Evolutionary conservation across 2,113 vertebrate genomes (phyloP).

Genomic region (Callocephalon fimbriatum): DNA sequence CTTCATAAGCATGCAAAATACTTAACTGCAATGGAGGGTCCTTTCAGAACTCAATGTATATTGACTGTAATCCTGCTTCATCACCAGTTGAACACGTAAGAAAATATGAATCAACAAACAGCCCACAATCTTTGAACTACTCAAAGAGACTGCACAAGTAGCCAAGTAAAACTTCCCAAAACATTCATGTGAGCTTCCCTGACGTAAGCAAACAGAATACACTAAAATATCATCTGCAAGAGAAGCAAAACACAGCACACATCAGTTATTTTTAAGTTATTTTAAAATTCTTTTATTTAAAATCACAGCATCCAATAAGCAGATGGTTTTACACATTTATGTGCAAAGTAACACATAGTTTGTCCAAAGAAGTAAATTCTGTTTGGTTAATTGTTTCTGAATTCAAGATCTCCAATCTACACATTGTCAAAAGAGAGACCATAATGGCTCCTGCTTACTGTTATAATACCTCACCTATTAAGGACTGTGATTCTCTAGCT

Average conservation of each 20-base stretch:
- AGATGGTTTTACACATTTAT: not conserved
- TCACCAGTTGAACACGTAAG: not conserved
- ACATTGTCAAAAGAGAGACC: not conserved
- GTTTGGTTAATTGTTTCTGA: not conserved
- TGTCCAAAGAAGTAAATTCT: not conserved
- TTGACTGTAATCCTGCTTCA: not conserved
- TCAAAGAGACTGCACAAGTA: not conserved
- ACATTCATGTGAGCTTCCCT: not conserved
- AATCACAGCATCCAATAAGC: not conserved
- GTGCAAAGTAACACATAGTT: not conserved
- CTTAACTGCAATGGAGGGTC: not conserved
- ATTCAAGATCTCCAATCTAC: not conserved
- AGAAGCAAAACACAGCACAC: not conserved
- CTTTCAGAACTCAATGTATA: not conserved
- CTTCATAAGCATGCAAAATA: not conserved
- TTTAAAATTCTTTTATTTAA: not conserved
- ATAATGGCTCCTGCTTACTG: not conserved
- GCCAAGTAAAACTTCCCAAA: constrained; percentile 39
- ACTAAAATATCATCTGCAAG: not conserved
- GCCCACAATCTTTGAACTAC: not conserved
- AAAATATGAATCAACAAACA: not conserved
- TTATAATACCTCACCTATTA: not conserved
- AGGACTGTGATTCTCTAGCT: not conserved
- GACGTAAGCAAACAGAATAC: not conserved
- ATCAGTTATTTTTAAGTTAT: not conserved